Conservation (phyloP, 2,797 vertebrate genomes). For the Phrynocephalus vlangalii region DNA sequence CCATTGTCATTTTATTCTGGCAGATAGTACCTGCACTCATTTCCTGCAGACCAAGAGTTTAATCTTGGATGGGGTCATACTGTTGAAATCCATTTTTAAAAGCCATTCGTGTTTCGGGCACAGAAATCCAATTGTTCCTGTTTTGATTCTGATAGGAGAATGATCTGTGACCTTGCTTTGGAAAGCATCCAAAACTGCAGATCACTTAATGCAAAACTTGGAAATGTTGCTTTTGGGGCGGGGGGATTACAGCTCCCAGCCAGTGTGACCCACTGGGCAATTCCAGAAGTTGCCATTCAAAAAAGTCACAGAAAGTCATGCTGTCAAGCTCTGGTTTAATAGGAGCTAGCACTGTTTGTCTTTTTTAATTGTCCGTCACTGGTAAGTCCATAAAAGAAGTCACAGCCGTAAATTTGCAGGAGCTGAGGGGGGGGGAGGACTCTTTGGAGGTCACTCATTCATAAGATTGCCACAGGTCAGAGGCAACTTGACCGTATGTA, state of each 20-base stretch:
- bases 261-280: too few relatives aligned
- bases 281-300: too few relatives aligned
- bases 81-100: slow-evolving; percentile 46
- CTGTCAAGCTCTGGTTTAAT: slow-evolving; percentile 20
- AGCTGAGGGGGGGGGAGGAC: too few relatives aligned
- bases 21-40: neutral
- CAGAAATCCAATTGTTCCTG: slow-evolving; percentile 46
- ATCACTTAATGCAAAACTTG: slow-evolving; percentile 12
- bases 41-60: slow-evolving; percentile 10
- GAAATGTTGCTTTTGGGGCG: too few relatives aligned
- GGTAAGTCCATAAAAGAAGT: slow-evolving; percentile 6
- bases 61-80: slow-evolving; percentile 24
- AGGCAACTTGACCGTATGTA: too few relatives aligned
- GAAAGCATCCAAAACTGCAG: slow-evolving; percentile 30
- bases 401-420: too few relatives aligned
- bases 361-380: slow-evolving; percentile 28
- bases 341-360: slow-evolving; percentile 32
- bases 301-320: too few relatives aligned
- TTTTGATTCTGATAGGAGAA: slow-evolving; percentile 32
- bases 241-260: too few relatives aligned
- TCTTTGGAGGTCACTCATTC: too few relatives aligned
- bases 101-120: slow-evolving; percentile 27
- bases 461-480: too few relatives aligned
- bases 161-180: slow-evolving; percentile 34
- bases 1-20: neutral